Evolutionary conservation across 2,888 invertebrate species (phyloP), one percentile per base, ranked within the genome.

Genomic region (Neria commutata): DNA sequence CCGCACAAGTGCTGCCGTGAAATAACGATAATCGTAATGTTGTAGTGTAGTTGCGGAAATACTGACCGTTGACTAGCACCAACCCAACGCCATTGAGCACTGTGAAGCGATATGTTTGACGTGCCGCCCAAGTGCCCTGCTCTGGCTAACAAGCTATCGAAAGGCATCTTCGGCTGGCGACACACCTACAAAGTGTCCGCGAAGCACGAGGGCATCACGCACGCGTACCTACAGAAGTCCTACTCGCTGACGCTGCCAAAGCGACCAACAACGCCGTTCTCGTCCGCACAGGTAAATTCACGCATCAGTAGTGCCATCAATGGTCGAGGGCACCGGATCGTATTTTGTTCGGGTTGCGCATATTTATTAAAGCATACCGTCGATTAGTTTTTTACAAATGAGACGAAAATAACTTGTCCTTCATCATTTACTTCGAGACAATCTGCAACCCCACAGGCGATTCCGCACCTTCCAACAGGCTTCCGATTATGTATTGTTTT

Each of bases 181-280:
- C 91, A 91, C 78, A 91, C 90, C 8, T 91, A 91, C 75, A 89
- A 90, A 62, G 91, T 91, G 65, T 89, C 91, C 75, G 90, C 90
- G 77, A 83, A 90, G 67, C 91, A 91, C 74, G 86, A 88, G 71
- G 85, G 85, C 66, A 84, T 87, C 62, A 72, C 78, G 33, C 82
- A 82, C 65, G 74, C 76, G 58, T 76, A 75, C 64, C 66, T 82
- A 54, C 81, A 82, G 65, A 82, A 82, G 71, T 80, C 81, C 61
- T 82, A 82, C 68, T 81, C 82, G 58, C 66, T 82, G 63, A 81
- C 81, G 60, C 64, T 81, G 66, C 80, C 81, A 62, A 74, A 78
- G 59, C 76, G 79, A 52, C 73, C 76, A 16, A 70, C 78, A 25
- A 76, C 77, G 34, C 68, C 70, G 25, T 78, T 72, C 66, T 67